Percentiles rank a stretch among this genome's conserved stretches.
phyloP scores from a whole-genome alignment of 2,113 vertebrate species.

The Microtus pennsylvanicus region DNA sequence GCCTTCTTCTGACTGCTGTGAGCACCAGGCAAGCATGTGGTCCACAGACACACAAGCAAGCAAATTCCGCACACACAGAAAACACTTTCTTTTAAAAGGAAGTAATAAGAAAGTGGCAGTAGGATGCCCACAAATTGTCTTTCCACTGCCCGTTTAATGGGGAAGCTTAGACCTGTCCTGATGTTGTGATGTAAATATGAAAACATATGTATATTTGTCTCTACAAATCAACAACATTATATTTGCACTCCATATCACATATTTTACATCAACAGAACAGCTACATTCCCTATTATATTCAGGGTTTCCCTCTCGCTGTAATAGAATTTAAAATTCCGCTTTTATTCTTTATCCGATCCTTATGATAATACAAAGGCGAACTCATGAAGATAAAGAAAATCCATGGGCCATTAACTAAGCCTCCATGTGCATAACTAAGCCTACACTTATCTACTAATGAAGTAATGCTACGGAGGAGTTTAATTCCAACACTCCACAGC shows the following conservation, averaged over 20 bases:
- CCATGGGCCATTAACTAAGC: not conserved
- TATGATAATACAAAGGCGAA: conserved; percentile 17
- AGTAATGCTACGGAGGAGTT: not conserved
- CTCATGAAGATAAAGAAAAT: conserved; percentile 37
- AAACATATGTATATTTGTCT: not conserved
- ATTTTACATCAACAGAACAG: conserved; percentile 7
- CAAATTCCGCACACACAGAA: not conserved
- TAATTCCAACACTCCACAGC: conserved; percentile 46
- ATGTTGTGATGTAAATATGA: not conserved
- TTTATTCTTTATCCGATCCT: not conserved
- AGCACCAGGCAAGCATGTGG: not conserved
- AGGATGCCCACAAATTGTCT: conserved; percentile 63
- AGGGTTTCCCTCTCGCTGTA: not conserved
- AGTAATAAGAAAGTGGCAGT: not conserved
- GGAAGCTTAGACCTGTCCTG: conserved; percentile 8
- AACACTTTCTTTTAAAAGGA: not conserved
- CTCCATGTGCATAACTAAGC: not conserved
- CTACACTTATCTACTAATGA: conserved; percentile 40
- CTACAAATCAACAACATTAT: not conserved
- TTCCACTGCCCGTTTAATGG: not conserved
- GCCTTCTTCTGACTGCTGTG: not conserved
- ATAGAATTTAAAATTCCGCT: conserved; percentile 23
- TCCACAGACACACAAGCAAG: not conserved
- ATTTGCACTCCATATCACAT: conserved; percentile 6
- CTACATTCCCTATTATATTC: not conserved